Evolutionary conservation across 2,113 vertebrate genomes (phyloP).

Genomic region (Esox niger): DNA sequence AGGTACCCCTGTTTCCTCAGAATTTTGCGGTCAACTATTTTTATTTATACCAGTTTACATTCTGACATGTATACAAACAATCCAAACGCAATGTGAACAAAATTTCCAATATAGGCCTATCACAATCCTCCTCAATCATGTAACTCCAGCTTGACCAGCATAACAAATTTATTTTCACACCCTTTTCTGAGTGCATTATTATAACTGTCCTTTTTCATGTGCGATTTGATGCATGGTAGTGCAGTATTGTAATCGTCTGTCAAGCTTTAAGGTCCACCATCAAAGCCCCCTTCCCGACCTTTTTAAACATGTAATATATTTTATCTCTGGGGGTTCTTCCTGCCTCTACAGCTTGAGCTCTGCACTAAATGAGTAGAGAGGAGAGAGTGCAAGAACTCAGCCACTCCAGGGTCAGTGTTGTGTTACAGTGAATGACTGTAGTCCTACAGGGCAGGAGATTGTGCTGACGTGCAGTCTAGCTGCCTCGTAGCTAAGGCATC

Average conservation of each 20-base stretch:
- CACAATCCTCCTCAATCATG: not conserved
- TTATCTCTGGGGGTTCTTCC: constrained; percentile 53
- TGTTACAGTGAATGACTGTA: constrained; percentile 51
- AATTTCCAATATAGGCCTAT: not conserved
- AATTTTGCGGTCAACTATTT: too few relatives aligned
- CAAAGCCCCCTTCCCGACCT: not conserved
- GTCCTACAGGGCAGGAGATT: constrained; percentile 47
- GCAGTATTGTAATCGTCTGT: constrained; percentile 13
- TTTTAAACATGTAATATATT: constrained; percentile 35
- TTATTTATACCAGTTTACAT: too few relatives aligned
- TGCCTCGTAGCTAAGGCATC: constrained; percentile 50
- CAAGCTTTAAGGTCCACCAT: constrained; percentile 14
- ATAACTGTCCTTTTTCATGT: not conserved
- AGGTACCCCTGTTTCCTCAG: too few relatives aligned
- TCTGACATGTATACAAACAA: too few relatives aligned
- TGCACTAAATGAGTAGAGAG: constrained; percentile 33
- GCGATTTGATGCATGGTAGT: not conserved
- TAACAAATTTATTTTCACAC: not conserved
- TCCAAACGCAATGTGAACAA: too few relatives aligned
- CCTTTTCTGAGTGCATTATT: not conserved
- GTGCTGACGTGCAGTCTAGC: constrained; percentile 40
- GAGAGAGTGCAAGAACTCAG: constrained; percentile 13
- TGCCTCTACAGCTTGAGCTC: constrained; percentile 31
- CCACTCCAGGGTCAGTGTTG: constrained; percentile 17
- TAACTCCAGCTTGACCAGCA: not conserved